Base-by-base conservation (phyloP, 2,888 invertebrate genomes). In the Epirrhoe tristata region DNA sequence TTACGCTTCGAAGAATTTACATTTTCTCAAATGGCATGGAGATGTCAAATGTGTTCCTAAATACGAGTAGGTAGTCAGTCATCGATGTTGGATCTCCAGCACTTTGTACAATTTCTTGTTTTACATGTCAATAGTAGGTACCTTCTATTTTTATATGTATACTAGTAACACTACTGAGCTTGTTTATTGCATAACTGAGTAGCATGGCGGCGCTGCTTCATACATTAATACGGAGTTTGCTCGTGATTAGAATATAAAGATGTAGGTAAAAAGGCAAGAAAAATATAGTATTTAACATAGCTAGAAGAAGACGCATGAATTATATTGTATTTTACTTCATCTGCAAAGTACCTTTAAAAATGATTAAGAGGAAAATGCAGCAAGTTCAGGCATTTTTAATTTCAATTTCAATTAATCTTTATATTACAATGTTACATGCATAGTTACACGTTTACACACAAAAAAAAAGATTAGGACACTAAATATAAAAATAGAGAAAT, bases 1-100 rank as follows among this genome's bases (percentile, higher is more conserved):
- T 89, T 85, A 87, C 84, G 87, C 84, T 78, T 78, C 76, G 72
- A 75, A 73, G 77, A 79, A 79, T 83, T 82, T 81, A 85, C 82
- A 84, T 85, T 83, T 81, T 72, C 79, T 77, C 71, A 77, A 80
- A 83, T 81, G 74, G 76, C 73, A 64, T 78, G 62, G 69, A 77
- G 74, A 80, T 79, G 76, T 81, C 70, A 79, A 76, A 73, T 71
- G 71, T 71, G 69, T 73, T 66, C 53, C 59, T 76, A 78, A 80
- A 72, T 73, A 74, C 24, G 24, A 24, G 24, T 24, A 24, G n/a
- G n/a, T n/a, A n/a, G n/a, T n/a, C n/a, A n/a, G 74, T 73, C 77
- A 77, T 77, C 76, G 77, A 70, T 77, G 74, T 77, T 74, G 57
- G 50, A 66, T 66, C 58, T 56, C 54, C 57, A 57, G 46, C 67